Conservation (phyloP, 2,888 invertebrate genomes). For the Macrostomum cliftonense region DNA sequence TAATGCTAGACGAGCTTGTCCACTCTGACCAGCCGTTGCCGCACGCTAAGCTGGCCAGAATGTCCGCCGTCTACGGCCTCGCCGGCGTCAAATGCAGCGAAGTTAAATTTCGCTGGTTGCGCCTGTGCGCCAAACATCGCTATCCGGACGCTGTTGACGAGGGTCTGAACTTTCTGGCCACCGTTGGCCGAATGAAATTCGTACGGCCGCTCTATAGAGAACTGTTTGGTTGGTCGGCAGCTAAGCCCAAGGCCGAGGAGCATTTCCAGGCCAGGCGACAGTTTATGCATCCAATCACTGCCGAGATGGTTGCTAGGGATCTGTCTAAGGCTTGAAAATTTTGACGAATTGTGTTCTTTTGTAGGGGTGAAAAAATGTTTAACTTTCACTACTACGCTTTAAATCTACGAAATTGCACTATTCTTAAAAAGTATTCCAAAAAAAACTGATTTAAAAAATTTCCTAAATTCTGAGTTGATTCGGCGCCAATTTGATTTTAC, state of each 20-base stretch:
- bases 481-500: too few relatives aligned
- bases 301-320: conserved; percentile 55
- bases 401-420: too few relatives aligned
- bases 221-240: conserved; percentile 57
- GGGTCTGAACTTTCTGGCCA: conserved; percentile 57
- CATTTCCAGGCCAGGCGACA: conserved; percentile 52
- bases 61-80: conserved; percentile 51
- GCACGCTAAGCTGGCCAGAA: conserved; percentile 44
- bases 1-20: conserved; percentile 2
- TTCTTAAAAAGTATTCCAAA: too few relatives aligned
- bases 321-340: conserved; percentile 31
- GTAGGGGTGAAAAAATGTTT: too few relatives aligned
- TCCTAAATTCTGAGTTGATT: too few relatives aligned
- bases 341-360: too few relatives aligned
- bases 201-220: conserved; percentile 66
- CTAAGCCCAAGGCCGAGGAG: conserved; percentile 49
- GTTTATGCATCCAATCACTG: conserved; percentile 65
- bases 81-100: conserved; percentile 54
- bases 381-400: too few relatives aligned
- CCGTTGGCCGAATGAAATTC: conserved; percentile 75
- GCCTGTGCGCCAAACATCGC: conserved; percentile 54
- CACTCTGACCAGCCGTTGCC: conserved; percentile 39
- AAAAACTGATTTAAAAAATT: too few relatives aligned
- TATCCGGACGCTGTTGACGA: conserved; percentile 50
- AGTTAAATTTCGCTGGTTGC: conserved; percentile 54